Conservation (phyloP, 2,888 invertebrate genomes). For the Nephrocerus scutellatus region DNA sequence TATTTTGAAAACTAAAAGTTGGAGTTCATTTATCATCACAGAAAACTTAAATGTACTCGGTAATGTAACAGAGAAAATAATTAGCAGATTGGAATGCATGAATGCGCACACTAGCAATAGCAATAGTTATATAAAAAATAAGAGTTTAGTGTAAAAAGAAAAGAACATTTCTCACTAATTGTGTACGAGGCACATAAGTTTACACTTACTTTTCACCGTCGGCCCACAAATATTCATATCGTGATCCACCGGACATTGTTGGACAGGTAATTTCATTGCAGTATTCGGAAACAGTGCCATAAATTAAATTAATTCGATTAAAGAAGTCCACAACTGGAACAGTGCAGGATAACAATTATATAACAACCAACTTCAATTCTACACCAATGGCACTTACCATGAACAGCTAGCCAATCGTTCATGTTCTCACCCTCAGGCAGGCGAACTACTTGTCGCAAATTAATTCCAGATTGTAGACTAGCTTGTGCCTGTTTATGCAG, state of each 20-base stretch:
- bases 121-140: too few relatives aligned
- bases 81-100: too few relatives aligned
- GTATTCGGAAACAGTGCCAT: constrained; percentile 80
- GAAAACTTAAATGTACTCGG: too few relatives aligned
- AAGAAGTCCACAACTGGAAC: constrained; percentile 85
- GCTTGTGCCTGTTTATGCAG: constrained; percentile 88
- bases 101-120: too few relatives aligned
- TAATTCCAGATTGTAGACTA: constrained; percentile 81
- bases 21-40: too few relatives aligned
- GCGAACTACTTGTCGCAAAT: constrained; percentile 71
- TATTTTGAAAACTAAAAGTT: too few relatives aligned
- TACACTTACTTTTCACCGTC: constrained; percentile 60
- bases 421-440: constrained; percentile 76
- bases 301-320: constrained; percentile 86
- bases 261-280: constrained; percentile 79
- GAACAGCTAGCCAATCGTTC: constrained; percentile 90
- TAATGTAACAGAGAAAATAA: too few relatives aligned
- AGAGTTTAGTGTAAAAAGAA: too few relatives aligned
- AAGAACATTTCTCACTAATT: too few relatives aligned
- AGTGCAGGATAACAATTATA: constrained; percentile 3
- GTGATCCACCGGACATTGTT: constrained; percentile 82
- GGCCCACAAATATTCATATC: constrained; percentile 87
- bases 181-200: constrained; percentile 1
- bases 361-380: neutral
- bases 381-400: constrained; percentile 54